Evolutionary conservation across 2,113 vertebrate genomes (phyloP).

Genomic region (Muntiacus muntjak): DNA sequence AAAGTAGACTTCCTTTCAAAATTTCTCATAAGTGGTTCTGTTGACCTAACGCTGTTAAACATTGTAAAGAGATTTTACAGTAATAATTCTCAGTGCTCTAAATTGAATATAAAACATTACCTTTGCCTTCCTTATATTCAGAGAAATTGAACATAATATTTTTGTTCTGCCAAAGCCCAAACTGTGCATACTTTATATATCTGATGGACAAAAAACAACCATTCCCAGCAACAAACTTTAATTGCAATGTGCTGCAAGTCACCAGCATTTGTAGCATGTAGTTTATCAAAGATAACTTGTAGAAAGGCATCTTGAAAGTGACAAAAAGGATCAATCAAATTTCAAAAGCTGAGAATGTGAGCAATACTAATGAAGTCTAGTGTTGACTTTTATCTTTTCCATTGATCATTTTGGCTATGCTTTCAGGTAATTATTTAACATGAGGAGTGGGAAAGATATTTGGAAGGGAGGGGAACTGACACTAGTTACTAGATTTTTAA

Average conservation of each 20-base stretch:
- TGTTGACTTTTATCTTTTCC: constrained; percentile 13
- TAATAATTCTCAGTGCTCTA: neutral
- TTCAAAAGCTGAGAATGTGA: constrained; percentile 33
- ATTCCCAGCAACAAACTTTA: neutral
- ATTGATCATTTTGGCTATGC: neutral
- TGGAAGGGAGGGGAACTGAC: neutral
- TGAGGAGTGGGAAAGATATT: neutral
- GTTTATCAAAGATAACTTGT: constrained; percentile 14
- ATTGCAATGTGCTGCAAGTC: neutral
- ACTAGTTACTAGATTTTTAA: neutral
- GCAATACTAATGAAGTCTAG: neutral
- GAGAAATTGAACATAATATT: neutral
- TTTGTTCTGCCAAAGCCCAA: neutral
- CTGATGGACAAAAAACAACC: neutral
- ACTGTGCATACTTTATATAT: neutral
- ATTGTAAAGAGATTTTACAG: neutral
- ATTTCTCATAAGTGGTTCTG: neutral
- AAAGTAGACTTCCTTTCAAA: neutral
- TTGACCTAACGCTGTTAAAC: neutral
- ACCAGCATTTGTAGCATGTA: neutral
- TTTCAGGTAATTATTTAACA: constrained; percentile 17
- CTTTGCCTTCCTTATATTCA: neutral
- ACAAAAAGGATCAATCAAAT: constrained; percentile 33
- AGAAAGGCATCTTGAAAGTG: constrained; percentile 18
- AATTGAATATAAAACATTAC: neutral